A percentile compares a stretch with the other conserved stretches of the same genome.
Conservation (phyloP, 1,140 invertebrate genomes). For the Penaeus vannamei region DNA sequence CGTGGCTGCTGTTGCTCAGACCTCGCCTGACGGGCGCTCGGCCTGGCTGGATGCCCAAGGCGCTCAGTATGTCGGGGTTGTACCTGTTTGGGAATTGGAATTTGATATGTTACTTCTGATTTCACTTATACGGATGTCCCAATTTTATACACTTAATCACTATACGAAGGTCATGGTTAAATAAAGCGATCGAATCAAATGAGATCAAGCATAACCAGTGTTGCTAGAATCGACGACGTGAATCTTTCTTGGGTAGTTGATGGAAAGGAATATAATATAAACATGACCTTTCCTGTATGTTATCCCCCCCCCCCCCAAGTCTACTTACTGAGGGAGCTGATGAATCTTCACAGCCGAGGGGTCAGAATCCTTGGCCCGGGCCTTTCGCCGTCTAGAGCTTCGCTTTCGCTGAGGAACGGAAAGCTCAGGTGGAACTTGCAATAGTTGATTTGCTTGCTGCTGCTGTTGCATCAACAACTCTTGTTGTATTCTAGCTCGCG, state of each 20-base stretch:
- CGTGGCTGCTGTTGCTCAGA: not conserved
- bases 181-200: no score
- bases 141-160: no score
- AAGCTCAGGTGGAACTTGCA: not conserved
- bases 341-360: conserved; percentile 2
- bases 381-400: conserved; percentile 34
- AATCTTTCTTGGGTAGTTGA: no score
- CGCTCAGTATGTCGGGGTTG: conserved; percentile 43
- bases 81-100: not conserved
- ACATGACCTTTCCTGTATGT: not conserved
- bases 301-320: no score
- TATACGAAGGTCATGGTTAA: no score
- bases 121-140: not conserved
- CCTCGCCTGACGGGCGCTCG: not conserved
- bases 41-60: conserved; percentile 20
- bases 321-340: conserved; percentile 52
- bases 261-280: no score
- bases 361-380: not conserved
- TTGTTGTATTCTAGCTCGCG: conserved; percentile 26
- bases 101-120: not conserved
- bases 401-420: conserved; percentile 26
- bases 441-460: not conserved
- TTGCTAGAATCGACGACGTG: no score
- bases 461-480: not conserved
- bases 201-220: not conserved